phyloP scores from a whole-genome alignment of 2,888 invertebrate genomes.

The Hyposoter dolosus region DNA sequence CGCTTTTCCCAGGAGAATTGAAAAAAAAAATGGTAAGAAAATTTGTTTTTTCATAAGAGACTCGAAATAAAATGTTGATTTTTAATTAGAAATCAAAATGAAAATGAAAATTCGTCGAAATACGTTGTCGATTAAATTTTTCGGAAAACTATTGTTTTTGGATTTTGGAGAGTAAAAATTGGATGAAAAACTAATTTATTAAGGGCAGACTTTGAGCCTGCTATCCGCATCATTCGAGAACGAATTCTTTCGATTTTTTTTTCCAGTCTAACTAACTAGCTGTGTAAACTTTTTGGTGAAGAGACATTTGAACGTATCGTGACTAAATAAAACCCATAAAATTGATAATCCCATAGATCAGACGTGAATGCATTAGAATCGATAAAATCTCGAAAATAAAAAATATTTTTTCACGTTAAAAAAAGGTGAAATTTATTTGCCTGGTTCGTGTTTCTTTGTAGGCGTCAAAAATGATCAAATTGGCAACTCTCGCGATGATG shows the following conservation, averaged over 20 bases:
- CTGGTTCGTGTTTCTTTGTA: constrained; percentile 35
- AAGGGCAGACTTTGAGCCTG: neutral
- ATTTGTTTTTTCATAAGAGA: neutral
- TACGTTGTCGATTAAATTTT: neutral
- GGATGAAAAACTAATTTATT: neutral
- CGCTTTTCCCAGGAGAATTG: neutral
- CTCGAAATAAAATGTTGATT: neutral
- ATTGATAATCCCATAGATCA: neutral
- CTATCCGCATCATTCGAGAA: neutral
- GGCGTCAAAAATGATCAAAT: constrained; percentile 45
- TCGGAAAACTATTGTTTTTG: neutral
- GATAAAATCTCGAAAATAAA: neutral
- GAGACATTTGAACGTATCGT: neutral
- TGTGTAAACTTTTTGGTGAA: neutral
- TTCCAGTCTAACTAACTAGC: neutral
- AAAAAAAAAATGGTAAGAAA: constrained; percentile 18
- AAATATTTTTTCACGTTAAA: neutral
- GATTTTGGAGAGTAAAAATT: neutral
- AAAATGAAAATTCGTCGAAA: neutral
- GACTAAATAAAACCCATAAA: neutral
- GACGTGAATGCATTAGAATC: neutral
- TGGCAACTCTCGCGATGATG: neutral
- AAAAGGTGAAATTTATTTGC: neutral
- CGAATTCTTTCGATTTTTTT: neutral
- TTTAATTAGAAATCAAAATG: neutral